Evolutionary conservation across 2,113 vertebrate species (phyloP).

Genomic region (Oncorhynchus kisutch): DNA sequence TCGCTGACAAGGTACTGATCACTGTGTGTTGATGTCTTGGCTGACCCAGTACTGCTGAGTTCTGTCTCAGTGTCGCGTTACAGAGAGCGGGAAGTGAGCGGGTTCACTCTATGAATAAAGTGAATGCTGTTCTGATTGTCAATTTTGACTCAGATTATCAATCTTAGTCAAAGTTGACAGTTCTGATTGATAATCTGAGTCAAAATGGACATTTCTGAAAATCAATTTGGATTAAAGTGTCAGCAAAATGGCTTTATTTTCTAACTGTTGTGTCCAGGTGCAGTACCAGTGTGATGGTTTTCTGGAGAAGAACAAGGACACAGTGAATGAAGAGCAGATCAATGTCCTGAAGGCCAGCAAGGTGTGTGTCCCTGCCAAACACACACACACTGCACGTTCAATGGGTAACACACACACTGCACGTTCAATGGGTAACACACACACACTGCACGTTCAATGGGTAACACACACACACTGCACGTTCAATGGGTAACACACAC

Average conservation of each 20-base stretch:
- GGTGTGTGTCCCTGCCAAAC: slow-evolving; percentile 66
- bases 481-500: too few species aligned
- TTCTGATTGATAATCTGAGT: neutral
- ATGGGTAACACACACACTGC: too few species aligned
- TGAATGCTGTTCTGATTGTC: neutral
- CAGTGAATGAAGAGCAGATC: slow-evolving; percentile 97
- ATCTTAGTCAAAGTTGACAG: slow-evolving; percentile 49
- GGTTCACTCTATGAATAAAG: neutral
- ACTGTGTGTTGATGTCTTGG: neutral
- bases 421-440: too few species aligned
- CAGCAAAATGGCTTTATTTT: too few species aligned
- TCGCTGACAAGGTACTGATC: slow-evolving; percentile 90
- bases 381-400: neutral
- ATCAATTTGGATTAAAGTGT: too few species aligned
- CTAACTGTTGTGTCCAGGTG: slow-evolving; percentile 73
- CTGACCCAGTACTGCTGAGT: slow-evolving; percentile 4
- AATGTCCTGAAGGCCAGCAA: slow-evolving; percentile 95
- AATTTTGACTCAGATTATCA: neutral
- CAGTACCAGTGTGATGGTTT: slow-evolving; percentile 98
- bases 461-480: too few species aligned
- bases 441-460: too few species aligned
- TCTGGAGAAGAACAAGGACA: slow-evolving; percentile 98
- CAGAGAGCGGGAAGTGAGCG: slow-evolving; percentile 16
- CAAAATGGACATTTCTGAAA: neutral
- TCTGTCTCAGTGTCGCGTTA: slow-evolving; percentile 35